Evolutionary conservation across 23 tunicate genomes (phyloP).

Genomic region (Ascidia mentula): DNA sequence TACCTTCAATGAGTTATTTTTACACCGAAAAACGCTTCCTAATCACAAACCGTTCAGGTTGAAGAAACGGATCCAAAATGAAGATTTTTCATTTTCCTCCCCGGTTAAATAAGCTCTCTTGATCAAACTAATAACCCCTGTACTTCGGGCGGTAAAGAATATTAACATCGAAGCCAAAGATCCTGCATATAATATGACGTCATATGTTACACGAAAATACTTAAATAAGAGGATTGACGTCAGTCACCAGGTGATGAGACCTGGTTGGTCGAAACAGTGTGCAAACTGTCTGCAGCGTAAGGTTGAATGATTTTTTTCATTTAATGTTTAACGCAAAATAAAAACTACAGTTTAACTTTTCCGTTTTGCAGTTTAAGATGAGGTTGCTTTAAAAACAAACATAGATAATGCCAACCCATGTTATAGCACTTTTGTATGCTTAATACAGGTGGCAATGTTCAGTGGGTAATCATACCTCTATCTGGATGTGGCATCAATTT

Average conservation of each 20-base stretch:
- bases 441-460: neutral
- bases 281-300: neutral
- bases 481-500: neutral
- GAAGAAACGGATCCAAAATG: neutral
- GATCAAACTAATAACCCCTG: neutral
- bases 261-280: neutral
- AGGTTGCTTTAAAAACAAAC: neutral
- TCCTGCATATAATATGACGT: too few species aligned
- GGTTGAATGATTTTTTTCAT: too few species aligned
- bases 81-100: neutral
- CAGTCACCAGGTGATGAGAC: too few species aligned
- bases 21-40: too few species aligned
- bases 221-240: too few species aligned
- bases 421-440: neutral
- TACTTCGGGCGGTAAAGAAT: neutral
- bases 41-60: neutral
- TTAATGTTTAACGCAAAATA: too few species aligned
- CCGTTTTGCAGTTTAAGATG: too few species aligned
- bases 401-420: neutral
- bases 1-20: too few species aligned
- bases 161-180: neutral
- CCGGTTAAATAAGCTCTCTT: neutral
- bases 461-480: neutral
- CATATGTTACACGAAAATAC: too few species aligned
- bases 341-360: too few species aligned